These are phyloP conservation scores for Xenopus petersii DNA, from an alignment of 2,797 vertebrate genomes.

Conservation along the genomic window DNA sequence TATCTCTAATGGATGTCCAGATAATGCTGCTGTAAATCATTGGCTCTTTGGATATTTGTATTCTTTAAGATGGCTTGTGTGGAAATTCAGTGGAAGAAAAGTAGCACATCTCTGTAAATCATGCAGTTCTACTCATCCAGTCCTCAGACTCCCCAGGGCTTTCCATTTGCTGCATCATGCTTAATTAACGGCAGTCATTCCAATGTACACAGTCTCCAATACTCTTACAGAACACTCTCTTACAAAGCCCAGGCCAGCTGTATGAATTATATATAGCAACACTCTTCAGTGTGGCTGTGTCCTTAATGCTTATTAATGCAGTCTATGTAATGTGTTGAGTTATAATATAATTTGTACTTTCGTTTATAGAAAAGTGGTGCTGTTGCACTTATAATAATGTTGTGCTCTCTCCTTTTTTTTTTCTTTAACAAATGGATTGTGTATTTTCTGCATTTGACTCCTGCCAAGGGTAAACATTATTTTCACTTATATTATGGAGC, in stretches of 20 bases:
- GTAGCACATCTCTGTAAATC: conserved; percentile 11
- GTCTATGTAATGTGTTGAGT: not conserved
- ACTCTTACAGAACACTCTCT: not conserved
- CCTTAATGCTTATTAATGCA: not conserved
- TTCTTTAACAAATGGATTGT: not conserved
- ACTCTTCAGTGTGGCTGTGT: not conserved
- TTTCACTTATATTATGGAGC: not conserved
- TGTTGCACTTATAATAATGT: not conserved
- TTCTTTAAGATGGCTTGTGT: not conserved
- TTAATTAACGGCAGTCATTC: conserved; percentile 40
- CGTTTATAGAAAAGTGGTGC: not conserved
- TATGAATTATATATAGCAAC: conserved; percentile 18
- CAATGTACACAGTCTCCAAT: conserved; percentile 22
- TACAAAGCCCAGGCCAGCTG: not conserved
- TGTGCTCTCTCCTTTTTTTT: not conserved
- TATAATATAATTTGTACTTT: not conserved
- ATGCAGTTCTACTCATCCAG: not conserved
- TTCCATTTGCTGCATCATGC: conserved; percentile 1
- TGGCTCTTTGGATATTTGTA: not conserved
- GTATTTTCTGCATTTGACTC: not conserved
- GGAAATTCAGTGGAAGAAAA: not conserved
- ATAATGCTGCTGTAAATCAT: not conserved
- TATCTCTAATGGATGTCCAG: not conserved
- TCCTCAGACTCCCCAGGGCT: conserved; percentile 25
- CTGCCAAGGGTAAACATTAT: not conserved